Evolutionary conservation across 2,113 vertebrate species (phyloP).

Genomic region (Megaleporinus macrocephalus): DNA sequence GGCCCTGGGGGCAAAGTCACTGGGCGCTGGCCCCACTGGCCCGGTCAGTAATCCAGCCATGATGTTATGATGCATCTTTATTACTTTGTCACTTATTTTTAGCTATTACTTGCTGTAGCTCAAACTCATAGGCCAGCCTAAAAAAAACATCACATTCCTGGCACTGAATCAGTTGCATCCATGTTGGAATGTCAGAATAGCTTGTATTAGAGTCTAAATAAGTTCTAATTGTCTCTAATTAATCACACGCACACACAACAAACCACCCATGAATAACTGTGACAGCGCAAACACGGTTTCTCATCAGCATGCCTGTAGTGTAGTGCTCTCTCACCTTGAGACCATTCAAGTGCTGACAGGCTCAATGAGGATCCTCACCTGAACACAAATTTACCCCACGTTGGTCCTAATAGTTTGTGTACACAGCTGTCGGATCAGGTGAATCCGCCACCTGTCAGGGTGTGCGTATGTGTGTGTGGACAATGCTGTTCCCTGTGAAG

Average conservation of each 20-base stretch:
- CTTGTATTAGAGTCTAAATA: too few relatives aligned
- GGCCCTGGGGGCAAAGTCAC: too few relatives aligned
- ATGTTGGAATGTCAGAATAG: too few relatives aligned
- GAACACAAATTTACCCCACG: constrained; percentile 13
- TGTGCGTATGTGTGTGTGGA: not conserved
- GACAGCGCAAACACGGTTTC: not conserved
- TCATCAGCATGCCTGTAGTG: not conserved
- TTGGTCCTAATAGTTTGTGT: constrained; percentile 47
- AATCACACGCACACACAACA: not conserved
- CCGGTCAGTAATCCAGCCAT: too few relatives aligned
- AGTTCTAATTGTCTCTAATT: too few relatives aligned
- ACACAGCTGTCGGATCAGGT: constrained; percentile 41
- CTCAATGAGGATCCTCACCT: constrained; percentile 40
- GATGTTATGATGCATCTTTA: too few relatives aligned
- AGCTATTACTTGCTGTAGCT: too few relatives aligned
- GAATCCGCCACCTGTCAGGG: constrained; percentile 46
- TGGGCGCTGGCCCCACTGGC: too few relatives aligned
- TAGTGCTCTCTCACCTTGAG: constrained; percentile 9
- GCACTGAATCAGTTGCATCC: too few relatives aligned
- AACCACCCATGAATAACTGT: not conserved
- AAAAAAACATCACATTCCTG: too few relatives aligned
- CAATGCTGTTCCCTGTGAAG: not conserved
- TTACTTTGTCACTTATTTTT: too few relatives aligned
- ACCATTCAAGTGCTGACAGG: constrained; percentile 32
- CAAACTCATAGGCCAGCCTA: too few relatives aligned